Conservation (phyloP, 2,888 invertebrate species). For the Epirrita christyi region DNA sequence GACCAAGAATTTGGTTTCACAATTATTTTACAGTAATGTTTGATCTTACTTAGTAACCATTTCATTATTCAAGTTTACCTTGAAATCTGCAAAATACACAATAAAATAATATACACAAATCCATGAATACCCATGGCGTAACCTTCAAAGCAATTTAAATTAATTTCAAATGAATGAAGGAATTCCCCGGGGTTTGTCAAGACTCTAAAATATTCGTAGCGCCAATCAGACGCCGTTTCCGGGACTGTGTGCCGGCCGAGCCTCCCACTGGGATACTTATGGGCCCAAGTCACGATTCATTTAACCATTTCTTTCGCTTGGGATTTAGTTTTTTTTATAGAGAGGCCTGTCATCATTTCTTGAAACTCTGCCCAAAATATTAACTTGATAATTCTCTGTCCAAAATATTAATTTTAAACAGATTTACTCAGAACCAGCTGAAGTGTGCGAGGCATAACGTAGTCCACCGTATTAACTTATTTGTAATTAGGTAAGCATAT, state of each 20-base stretch:
- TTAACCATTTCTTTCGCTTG: constrained; percentile 51
- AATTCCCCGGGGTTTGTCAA: constrained; percentile 8
- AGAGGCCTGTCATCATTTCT: too few species aligned
- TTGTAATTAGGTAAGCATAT: too few species aligned
- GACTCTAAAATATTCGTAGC: constrained; percentile 22
- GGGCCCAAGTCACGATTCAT: constrained; percentile 56
- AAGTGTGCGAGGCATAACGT: too few species aligned
- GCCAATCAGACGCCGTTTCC: constrained; percentile 30
- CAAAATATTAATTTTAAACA: too few species aligned
- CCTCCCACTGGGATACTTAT: constrained; percentile 60
- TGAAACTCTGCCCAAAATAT: too few species aligned
- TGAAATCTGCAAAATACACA: neutral
- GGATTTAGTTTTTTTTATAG: constrained; percentile 3
- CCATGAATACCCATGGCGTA: neutral
- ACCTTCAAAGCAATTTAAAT: constrained; percentile 9
- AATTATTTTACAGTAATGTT: neutral
- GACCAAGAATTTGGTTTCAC: too few species aligned
- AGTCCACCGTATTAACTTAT: too few species aligned
- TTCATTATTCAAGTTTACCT: neutral
- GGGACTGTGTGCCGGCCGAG: constrained; percentile 12
- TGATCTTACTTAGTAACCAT: neutral
- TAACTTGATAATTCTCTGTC: too few species aligned
- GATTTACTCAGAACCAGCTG: too few species aligned
- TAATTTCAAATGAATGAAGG: constrained; percentile 12
- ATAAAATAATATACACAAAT: constrained; percentile 3